Evolutionary conservation across 2,888 invertebrate genomes (phyloP), one percentile per base, ranked within the genome.

Genomic region (Rhaphigaster nebulosa): DNA sequence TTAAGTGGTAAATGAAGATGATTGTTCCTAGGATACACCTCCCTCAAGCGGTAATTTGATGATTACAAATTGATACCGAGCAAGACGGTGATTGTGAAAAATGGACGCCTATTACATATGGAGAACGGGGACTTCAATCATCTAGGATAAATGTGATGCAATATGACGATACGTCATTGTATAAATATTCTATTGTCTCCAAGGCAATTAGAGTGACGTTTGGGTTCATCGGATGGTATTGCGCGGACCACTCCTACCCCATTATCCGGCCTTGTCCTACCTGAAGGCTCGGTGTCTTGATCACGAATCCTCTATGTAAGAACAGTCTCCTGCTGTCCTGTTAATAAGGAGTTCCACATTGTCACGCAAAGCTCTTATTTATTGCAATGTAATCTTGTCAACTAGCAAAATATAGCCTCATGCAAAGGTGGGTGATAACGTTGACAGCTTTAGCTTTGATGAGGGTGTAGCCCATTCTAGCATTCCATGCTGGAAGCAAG

Each of bases 111-210:
- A 84, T 84, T 84, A 50, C 18, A n/a, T 84, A 45, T 41, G 45
- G n/a, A 84, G 45, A 45, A 41, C 45, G 45, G 84, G 26, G 34
- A 15, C 84, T 84, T 84, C 45, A 84, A 84, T 84, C 84, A 84
- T n/a, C 26, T n/a, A n/a, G n/a, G 45, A 50, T 50, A 84, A 45
- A 45, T 84, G n/a, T 41, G 84, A 41, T 10, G 45, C 45, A 84
- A 84, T 84, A n/a, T 50, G 84, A 50, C 84, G 41, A 84, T 84
- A 84, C n/a, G 45, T 84, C 84, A 84, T 84, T 12, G 12, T 84
- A 84, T 41, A 84, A 84, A 45, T 84, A 84, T 84, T 84, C 84
- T n/a, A 45, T 84, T 84, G 84, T 84, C 84, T 84, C 41, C n/a
- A 3, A n/a, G n/a, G 45, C 84, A 84, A 84, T 84, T 84, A 84